phyloP scores from a whole-genome alignment of 37 sponge, comb jelly and placozoan species.

The Ephydatia muelleri region DNA sequence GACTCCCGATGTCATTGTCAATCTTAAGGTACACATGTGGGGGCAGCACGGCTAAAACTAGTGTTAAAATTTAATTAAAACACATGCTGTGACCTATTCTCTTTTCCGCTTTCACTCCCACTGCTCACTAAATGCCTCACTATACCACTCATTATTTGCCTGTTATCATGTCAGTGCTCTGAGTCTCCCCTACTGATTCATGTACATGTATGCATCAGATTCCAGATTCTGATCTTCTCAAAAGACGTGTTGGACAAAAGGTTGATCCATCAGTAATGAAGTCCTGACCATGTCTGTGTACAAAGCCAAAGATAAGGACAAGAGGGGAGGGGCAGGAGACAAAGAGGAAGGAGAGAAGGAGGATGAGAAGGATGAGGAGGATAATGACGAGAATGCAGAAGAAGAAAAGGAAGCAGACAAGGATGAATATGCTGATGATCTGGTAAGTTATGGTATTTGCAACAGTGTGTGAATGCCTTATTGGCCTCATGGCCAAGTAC shows the following conservation, averaged over 20 bases:
- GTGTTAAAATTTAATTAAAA: no score
- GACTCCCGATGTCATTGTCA: conserved; percentile 89
- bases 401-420: not conserved
- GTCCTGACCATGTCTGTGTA: conserved; percentile 41
- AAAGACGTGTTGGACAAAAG: conserved; percentile 50
- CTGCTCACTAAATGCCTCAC: no score
- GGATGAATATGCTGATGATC: conserved; percentile 48
- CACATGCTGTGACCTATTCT: no score
- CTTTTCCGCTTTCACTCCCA: no score
- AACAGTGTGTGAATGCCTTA: no score
- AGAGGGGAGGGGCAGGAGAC: conserved; percentile 23
- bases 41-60: no score
- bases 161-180: no score
- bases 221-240: conserved; percentile 67
- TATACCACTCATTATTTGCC: not conserved
- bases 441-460: conserved; percentile 37
- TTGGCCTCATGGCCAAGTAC: no score
- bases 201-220: conserved; percentile 35
- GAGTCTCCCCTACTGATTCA: no score
- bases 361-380: conserved; percentile 50
- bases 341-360: conserved; percentile 59
- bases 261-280: conserved; percentile 69
- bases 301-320: conserved; percentile 19
- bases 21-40: conserved; percentile 88
- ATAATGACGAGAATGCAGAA: not conserved